phyloP scores from a whole-genome alignment of 2,888 invertebrate genomes.

The Trachelus iudaicus region DNA sequence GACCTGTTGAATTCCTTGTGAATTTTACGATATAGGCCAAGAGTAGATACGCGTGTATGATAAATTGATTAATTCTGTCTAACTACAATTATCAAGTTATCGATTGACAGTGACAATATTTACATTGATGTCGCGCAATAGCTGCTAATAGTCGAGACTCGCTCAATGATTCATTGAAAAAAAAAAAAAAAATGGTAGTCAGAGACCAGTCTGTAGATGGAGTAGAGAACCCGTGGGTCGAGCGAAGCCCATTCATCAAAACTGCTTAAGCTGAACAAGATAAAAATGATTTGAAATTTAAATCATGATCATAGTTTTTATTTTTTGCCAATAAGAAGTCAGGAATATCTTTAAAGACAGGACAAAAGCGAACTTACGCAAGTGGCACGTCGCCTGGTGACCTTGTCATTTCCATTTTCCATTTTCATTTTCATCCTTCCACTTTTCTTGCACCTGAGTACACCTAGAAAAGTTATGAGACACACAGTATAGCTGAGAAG shows the following conservation, averaged over 20 bases:
- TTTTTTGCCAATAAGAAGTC: slow-evolving; percentile 17
- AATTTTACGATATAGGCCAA: not conserved
- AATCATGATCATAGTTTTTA: slow-evolving; percentile 18
- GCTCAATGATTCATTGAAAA: not conserved
- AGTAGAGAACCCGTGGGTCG: not conserved
- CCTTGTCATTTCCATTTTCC: not conserved
- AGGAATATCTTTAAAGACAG: slow-evolving; percentile 52
- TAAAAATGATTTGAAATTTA: slow-evolving; percentile 38
- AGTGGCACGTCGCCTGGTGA: not conserved
- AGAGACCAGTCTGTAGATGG: not conserved
- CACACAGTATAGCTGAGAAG: not conserved
- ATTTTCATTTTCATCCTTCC: not conserved
- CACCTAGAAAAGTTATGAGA: not conserved
- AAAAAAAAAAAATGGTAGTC: not conserved
- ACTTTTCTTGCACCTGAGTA: not conserved
- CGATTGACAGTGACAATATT: not conserved
- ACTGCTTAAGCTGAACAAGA: slow-evolving; percentile 13
- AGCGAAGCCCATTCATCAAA: not conserved
- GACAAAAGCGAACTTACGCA: not conserved
- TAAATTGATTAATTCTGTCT: not conserved
- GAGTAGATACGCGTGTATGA: not conserved
- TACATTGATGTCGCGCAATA: not conserved
- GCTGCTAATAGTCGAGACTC: not conserved
- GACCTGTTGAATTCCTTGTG: not conserved
- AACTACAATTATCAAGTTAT: not conserved